Conservation (phyloP, 2,797 vertebrate species). For the Melopsittacus undulatus region DNA sequence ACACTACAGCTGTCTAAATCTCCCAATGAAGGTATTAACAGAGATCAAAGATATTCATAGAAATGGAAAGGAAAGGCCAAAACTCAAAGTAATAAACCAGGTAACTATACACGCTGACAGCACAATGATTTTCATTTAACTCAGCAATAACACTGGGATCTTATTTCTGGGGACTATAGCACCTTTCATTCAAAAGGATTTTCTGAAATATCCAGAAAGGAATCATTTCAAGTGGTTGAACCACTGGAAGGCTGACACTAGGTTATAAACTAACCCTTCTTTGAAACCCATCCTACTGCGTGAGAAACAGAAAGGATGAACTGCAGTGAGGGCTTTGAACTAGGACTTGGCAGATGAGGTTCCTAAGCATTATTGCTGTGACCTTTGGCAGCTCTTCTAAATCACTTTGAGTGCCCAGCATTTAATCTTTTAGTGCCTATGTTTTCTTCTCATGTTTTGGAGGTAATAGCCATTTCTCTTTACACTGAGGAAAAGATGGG, state of each 20-base stretch:
- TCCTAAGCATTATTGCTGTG: neutral
- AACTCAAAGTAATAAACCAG: slow-evolving; percentile 20
- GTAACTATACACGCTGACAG: slow-evolving; percentile 26
- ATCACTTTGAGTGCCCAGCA: neutral
- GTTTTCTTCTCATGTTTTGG: neutral
- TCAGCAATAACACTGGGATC: neutral
- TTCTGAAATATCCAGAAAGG: slow-evolving; percentile 6
- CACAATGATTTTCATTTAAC: slow-evolving; percentile 13
- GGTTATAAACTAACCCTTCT: neutral
- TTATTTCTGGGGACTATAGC: neutral
- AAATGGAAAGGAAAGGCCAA: slow-evolving; percentile 1
- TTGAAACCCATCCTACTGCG: neutral
- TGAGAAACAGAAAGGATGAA: neutral
- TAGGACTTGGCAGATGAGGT: neutral
- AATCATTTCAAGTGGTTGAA: neutral
- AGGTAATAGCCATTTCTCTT: neutral
- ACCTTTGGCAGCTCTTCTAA: neutral
- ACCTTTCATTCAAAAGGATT: slow-evolving; percentile 6
- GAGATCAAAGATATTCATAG: slow-evolving; percentile 57
- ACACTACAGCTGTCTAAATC: slow-evolving; percentile 34
- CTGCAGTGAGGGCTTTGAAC: neutral
- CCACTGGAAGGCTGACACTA: neutral
- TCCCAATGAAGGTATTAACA: slow-evolving; percentile 38
- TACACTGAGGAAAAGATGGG: neutral
- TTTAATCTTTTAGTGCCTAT: neutral